phyloP scores from a whole-genome alignment of 1,140 invertebrate species.

The Campoletis sonorensis region DNA sequence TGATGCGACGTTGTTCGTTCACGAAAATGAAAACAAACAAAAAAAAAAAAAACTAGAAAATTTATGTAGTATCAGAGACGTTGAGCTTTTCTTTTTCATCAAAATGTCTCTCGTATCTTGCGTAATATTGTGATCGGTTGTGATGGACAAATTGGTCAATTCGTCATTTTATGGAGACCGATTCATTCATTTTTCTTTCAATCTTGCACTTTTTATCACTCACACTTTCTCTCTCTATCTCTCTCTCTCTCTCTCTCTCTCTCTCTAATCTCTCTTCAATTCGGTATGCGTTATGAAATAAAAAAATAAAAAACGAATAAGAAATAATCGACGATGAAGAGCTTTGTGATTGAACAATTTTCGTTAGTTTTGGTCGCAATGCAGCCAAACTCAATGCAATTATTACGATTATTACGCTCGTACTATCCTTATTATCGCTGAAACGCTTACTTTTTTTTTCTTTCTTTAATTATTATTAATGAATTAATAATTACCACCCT shows the following conservation, averaged over 20 bases:
- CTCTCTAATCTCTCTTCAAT: not conserved
- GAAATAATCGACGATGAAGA: not conserved
- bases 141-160: constrained; percentile 3
- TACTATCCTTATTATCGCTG: constrained; percentile 38
- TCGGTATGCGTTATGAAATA: not conserved
- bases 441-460: not conserved
- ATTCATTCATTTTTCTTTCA: not conserved
- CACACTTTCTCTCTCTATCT: not conserved
- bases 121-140: constrained; percentile 10
- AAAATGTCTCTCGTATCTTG: constrained; percentile 1
- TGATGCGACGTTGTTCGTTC: not conserved
- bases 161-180: not conserved
- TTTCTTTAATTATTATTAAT: too few relatives aligned
- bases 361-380: constrained; percentile 50
- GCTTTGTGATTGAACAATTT: constrained; percentile 15
- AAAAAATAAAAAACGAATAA: not conserved
- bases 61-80: not conserved
- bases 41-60: not conserved
- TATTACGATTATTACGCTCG: constrained; percentile 40
- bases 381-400: constrained; percentile 56
- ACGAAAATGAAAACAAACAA: not conserved
- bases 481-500: too few relatives aligned
- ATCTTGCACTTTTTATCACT: not conserved
- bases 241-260: not conserved
- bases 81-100: not conserved